Percentiles rank a stretch among this genome's conserved stretches.
Conservation (phyloP, 2,888 invertebrate species). For the Pinctada fucata region DNA sequence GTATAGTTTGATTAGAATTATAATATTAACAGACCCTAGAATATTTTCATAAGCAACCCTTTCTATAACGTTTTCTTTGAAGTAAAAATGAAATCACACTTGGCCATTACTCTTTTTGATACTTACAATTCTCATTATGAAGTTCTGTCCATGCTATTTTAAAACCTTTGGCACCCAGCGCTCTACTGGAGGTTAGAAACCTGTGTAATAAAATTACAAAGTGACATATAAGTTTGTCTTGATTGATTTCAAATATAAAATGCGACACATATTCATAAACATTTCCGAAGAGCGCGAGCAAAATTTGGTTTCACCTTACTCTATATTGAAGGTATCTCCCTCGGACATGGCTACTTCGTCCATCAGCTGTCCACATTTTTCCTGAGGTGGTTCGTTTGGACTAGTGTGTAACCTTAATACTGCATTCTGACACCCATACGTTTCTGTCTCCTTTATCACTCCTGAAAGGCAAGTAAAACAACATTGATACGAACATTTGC, state of each 20-base stretch:
- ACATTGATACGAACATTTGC: neutral
- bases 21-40: too few relatives aligned
- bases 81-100: too few relatives aligned
- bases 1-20: too few relatives aligned
- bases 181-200: conserved; percentile 96
- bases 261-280: too few relatives aligned
- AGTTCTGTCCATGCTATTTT: conserved; percentile 97
- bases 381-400: conserved; percentile 43
- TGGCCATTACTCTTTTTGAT: neutral
- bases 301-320: conserved; percentile 80
- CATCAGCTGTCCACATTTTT: conserved; percentile 77
- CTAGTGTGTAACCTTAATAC: conserved; percentile 68
- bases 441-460: conserved; percentile 16
- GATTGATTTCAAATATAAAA: neutral
- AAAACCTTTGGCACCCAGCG: conserved; percentile 95
- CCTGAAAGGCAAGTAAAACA: conserved; percentile 3
- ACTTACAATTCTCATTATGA: conserved; percentile 31
- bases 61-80: too few relatives aligned
- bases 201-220: conserved; percentile 79
- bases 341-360: conserved; percentile 92
- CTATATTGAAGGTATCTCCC: conserved; percentile 90
- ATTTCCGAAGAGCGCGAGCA: too few relatives aligned
- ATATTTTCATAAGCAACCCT: too few relatives aligned
- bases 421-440: conserved; percentile 67
- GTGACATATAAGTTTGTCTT: neutral